Percentiles rank a stretch among this genome's conserved stretches.
phyloP scores from a whole-genome alignment of 2,113 vertebrate species.

The Nothoprocta perdicaria region DNA sequence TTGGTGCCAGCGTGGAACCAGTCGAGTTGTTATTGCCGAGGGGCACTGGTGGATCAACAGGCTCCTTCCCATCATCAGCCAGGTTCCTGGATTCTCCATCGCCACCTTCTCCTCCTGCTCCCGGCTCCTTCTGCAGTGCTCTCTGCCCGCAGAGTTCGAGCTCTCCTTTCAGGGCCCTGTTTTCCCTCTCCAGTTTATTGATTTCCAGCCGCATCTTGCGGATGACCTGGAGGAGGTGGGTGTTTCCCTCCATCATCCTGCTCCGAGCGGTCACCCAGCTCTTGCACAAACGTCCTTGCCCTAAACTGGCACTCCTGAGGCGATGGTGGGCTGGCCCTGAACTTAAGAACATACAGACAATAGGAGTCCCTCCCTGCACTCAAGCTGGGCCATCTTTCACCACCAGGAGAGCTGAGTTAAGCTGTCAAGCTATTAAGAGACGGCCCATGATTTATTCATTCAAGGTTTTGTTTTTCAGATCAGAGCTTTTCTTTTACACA shows the following conservation, averaged over 20 bases:
- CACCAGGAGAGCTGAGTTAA: slow-evolving; percentile 65
- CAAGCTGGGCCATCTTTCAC: slow-evolving; percentile 81
- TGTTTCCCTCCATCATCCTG: slow-evolving; percentile 82
- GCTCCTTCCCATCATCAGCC: accelerated
- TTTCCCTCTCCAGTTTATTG: slow-evolving; percentile 86
- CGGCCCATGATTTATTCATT: slow-evolving; percentile 90
- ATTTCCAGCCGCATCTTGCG: slow-evolving; percentile 88
- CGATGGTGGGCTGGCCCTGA: not conserved
- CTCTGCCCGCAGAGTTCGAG: slow-evolving; percentile 33
- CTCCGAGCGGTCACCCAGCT: accelerated
- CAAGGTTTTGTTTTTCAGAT: slow-evolving; percentile 83
- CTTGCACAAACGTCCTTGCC: not conserved
- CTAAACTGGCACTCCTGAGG: not conserved
- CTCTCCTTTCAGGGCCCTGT: slow-evolving; percentile 80
- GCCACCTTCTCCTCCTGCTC: not conserved
- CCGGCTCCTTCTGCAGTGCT: not conserved
- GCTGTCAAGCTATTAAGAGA: slow-evolving; percentile 55
- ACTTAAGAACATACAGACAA: slow-evolving; percentile 48
- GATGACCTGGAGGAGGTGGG: slow-evolving; percentile 83
- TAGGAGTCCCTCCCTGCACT: slow-evolving; percentile 64
- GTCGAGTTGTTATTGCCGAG: slow-evolving; percentile 66
- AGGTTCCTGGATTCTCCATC: not conserved
- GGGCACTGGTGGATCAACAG: not conserved
- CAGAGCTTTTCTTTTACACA: not conserved
- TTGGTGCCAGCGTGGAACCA: slow-evolving; percentile 40